A percentile compares a stretch with the other conserved stretches of the same genome.
Evolutionary conservation across 2,113 vertebrate genomes (phyloP).

Genomic region (Catagonus wagneri): DNA sequence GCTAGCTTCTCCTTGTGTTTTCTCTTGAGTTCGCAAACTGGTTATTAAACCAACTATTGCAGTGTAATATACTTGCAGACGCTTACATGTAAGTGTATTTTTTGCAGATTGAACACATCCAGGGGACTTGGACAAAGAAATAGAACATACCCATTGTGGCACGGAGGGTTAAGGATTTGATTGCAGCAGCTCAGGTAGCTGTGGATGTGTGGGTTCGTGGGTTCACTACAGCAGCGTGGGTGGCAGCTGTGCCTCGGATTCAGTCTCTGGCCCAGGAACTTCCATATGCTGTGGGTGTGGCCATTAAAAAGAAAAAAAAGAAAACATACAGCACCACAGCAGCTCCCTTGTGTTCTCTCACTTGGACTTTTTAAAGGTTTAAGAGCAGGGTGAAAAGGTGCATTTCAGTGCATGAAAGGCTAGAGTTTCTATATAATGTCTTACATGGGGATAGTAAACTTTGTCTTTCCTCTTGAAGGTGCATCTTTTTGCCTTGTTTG

Average conservation of each 20-base stretch:
- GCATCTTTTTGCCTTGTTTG: not conserved
- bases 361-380: not conserved
- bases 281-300: no score
- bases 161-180: no score
- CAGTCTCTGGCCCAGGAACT: no score
- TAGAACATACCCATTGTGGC: not conserved
- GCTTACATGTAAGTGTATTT: not conserved
- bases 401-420: not conserved
- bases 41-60: not conserved
- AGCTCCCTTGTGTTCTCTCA: not conserved
- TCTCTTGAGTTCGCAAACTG: not conserved
- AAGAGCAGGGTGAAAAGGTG: not conserved
- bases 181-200: no score
- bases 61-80: not conserved
- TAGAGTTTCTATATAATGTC: constrained; percentile 1
- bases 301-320: not conserved
- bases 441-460: constrained; percentile 14
- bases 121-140: not conserved
- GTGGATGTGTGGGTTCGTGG: no score
- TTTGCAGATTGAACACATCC: not conserved
- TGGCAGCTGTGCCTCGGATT: no score
- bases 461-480: not conserved
- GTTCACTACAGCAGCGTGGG: no score
- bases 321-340: not conserved
- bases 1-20: not conserved